A percentile compares a stretch with the other conserved stretches of the same genome.
Evolutionary conservation across 1,140 invertebrate genomes (phyloP).

Genomic region (Conus ventricosus): DNA sequence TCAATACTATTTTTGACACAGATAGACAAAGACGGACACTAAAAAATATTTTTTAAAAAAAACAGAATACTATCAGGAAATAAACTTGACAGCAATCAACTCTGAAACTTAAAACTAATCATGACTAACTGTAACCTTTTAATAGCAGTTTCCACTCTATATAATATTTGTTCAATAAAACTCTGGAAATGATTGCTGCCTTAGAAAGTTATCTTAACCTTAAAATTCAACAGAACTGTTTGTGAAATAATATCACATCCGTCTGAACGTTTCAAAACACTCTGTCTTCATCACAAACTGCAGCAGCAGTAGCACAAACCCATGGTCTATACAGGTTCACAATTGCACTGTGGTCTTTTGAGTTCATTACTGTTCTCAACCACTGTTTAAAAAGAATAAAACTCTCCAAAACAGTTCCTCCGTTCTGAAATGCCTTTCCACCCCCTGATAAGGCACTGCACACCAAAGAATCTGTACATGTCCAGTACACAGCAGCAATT

Average conservation of each 20-base stretch:
- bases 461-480: background rate
- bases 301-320: background rate
- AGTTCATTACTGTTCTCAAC: background rate
- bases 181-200: background rate
- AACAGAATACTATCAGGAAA: background rate
- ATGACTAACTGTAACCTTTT: background rate
- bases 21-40: too few relatives aligned
- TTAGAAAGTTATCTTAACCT: background rate
- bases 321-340: background rate
- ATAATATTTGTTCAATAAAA: background rate
- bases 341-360: background rate
- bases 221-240: background rate
- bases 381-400: background rate
- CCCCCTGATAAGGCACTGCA: background rate
- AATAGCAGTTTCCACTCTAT: background rate
- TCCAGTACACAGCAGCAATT: background rate
- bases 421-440: background rate
- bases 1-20: too few relatives aligned
- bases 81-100: background rate
- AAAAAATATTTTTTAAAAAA: too few relatives aligned
- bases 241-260: background rate
- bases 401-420: background rate
- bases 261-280: background rate
- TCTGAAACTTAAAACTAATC: background rate
- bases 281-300: background rate